Conservation (phyloP, 1,140 invertebrate species). For the Branchinecta lindahli region DNA sequence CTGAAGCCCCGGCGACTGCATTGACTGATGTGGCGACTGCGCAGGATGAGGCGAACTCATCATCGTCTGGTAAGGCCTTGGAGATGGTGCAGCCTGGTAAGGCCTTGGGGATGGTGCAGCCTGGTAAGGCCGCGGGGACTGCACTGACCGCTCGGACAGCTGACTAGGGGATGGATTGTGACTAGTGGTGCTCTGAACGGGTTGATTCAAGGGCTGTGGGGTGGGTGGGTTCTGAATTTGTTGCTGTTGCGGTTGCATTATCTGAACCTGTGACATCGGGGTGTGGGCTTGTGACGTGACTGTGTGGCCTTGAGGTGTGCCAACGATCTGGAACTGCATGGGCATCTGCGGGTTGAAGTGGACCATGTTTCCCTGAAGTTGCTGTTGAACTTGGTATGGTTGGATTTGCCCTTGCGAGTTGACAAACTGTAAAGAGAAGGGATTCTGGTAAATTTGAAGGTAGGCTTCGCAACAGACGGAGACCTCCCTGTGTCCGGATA, state of each 20-base stretch:
- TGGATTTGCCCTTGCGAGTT: background rate
- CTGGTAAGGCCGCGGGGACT: background rate
- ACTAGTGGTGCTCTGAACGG: background rate
- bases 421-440: background rate
- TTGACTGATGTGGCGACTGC: background rate
- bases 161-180: background rate
- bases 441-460: no score
- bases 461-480: no score
- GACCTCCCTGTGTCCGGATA: no score
- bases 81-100: background rate
- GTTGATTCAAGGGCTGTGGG: background rate
- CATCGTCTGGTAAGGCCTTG: background rate
- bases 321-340: constrained; percentile 28
- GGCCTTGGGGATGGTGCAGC: background rate
- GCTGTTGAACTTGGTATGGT: background rate
- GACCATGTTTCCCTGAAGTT: background rate
- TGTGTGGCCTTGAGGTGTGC: constrained; percentile 32
- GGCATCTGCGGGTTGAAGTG: background rate
- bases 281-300: constrained; percentile 23
- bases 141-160: background rate
- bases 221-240: background rate
- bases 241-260: constrained; percentile 12
- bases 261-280: constrained; percentile 23
- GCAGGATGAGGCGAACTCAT: background rate
- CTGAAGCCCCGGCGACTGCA: constrained; percentile 41